Base-by-base conservation (phyloP, 2,113 vertebrate genomes). In the Corvus cornix region DNA sequence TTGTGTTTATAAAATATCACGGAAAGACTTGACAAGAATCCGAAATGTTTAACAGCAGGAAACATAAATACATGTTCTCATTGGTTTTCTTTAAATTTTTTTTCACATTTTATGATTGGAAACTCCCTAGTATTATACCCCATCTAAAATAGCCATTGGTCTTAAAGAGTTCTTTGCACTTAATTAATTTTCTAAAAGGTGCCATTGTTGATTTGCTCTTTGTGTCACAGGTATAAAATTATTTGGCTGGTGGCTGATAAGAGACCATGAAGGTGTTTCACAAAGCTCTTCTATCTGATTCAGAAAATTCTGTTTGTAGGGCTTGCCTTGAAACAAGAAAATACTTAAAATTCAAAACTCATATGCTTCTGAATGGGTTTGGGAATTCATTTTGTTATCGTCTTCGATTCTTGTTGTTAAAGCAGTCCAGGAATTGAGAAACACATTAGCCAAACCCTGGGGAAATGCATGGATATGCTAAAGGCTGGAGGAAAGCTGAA, bases 351-450 rank as follows among this genome's bases (percentile, higher is more conserved):
- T 96, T 87, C 95, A 76, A 63, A 62, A 18, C 69, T 63, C 64
- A 30, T 37, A 22, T n/a, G 11, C 58, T 89, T 75, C 64, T 27
- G 46, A 59, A 67, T 62, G 35, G 41, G 20, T 68, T 70, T 87
- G 84, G 67, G 91, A 90, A 92, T 96, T 95, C 51, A 69, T 95
- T 95, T 87, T 53, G 60, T 77, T 93, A 82, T 87, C 4, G 0
- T 74, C 31, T 95, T 96, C 22, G 7, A 89, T 92, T 90, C 91
- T 94, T 91, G 33, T 78, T 88, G 56, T 94, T 95, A 91, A 77
- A 93, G 68, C 72, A 81, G 59, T 93, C 93, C 73, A 87, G 51
- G 77, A 91, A 96, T 39, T 94, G 84, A 92, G 58, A 94, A 93
- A 77, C 11, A 1, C 89, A 89, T 97, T 96, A 92, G 81, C 44